A percentile compares a stretch with the other conserved stretches of the same genome.
Conservation (phyloP, 30 jellyfish, hydroid and myxozoan species). For the Clytia hemisphaerica region DNA sequence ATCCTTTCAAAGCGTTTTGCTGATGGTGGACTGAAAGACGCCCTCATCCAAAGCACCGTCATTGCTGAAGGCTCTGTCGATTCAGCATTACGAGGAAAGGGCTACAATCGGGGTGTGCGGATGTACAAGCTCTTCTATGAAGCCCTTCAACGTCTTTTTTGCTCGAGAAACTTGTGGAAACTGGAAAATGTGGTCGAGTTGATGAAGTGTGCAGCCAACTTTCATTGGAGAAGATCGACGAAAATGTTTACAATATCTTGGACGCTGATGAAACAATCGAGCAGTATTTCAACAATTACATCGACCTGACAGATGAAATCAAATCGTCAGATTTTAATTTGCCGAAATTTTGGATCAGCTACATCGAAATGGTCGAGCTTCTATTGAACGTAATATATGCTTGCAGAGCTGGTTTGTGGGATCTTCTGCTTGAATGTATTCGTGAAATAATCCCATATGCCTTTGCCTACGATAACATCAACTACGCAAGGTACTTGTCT, state of each 20-base stretch:
- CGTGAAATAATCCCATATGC: conserved; percentile 10
- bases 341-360: conserved; percentile 1
- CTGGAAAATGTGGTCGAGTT: too few relatives aligned
- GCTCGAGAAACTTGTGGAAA: too few relatives aligned
- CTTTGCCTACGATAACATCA: conserved; percentile 10
- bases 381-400: background rate
- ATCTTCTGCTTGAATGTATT: conserved; percentile 1
- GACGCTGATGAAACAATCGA: too few relatives aligned
- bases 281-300: too few relatives aligned
- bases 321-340: too few relatives aligned
- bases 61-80: conserved; percentile 55
- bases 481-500: conserved; percentile 6
- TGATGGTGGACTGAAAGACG: conserved; percentile 42
- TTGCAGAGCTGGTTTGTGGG: background rate
- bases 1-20: conserved; percentile 24
- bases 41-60: conserved; percentile 34
- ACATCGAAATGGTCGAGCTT: conserved; percentile 8
- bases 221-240: too few relatives aligned
- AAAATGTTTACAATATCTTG: too few relatives aligned
- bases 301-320: too few relatives aligned
- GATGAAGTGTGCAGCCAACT: too few relatives aligned
- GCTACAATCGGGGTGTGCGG: conserved; percentile 43
- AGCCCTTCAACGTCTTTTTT: too few relatives aligned
- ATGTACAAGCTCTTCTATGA: conserved; percentile 40
- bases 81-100: conserved; percentile 32